Percentiles rank a stretch among this genome's conserved stretches.
phyloP scores from a whole-genome alignment of 2,797 vertebrate species.

The Leptatherina wallacei region DNA sequence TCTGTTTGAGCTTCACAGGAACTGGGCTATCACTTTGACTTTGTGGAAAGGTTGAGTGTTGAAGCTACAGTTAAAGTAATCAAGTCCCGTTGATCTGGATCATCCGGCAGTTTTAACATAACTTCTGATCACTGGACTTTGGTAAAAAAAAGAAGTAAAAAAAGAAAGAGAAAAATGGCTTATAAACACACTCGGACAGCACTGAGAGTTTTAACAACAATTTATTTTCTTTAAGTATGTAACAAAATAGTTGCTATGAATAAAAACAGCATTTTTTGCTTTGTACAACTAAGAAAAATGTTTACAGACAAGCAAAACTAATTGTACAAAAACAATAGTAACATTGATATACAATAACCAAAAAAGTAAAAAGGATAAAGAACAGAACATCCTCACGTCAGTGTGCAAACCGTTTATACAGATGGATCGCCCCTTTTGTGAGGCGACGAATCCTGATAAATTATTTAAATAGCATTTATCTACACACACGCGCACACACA shows the following conservation, averaged over 20 bases:
- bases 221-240: constrained; percentile 93
- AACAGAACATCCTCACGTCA: constrained; percentile 93
- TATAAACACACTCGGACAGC: constrained; percentile 22
- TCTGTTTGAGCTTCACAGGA: constrained; percentile 25
- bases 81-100: neutral
- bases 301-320: constrained; percentile 92
- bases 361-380: constrained; percentile 85
- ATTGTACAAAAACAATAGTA: constrained; percentile 89
- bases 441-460: constrained; percentile 96
- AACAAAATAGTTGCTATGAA: constrained; percentile 92
- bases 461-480: constrained; percentile 99
- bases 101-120: neutral
- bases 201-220: constrained; percentile 76
- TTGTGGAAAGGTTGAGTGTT: neutral
- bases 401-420: constrained; percentile 99
- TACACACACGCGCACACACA: constrained; percentile 81
- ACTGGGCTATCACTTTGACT: constrained; percentile 24
- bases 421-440: constrained; percentile 89
- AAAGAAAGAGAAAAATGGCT: neutral
- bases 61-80: neutral
- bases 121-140: neutral
- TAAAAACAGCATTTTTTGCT: constrained; percentile 87
- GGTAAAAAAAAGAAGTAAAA: neutral
- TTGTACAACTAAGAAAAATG: constrained; percentile 92
- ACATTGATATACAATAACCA: constrained; percentile 74